Evolutionary conservation across 2,797 vertebrate species (phyloP).

Genomic region (Acrocephalus scirpaceus): DNA sequence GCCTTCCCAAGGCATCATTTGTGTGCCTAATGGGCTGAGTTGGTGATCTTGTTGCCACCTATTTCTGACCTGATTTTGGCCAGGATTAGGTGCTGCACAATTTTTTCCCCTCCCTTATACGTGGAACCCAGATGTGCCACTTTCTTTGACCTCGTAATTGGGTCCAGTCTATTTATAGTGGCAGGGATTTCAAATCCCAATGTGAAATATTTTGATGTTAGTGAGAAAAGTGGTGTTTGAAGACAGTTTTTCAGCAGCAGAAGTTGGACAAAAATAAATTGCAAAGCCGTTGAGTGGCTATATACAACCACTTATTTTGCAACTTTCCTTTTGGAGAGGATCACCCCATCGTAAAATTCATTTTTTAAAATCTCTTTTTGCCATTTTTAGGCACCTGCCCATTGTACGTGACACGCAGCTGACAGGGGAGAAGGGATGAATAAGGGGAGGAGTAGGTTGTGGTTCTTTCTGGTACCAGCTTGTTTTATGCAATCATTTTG

Average conservation of each 20-base stretch:
- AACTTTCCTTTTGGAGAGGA: not conserved
- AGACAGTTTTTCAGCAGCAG: not conserved
- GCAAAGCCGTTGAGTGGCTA: not conserved
- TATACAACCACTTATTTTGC: not conserved
- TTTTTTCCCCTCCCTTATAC: not conserved
- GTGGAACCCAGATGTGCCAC: rapidly evolving
- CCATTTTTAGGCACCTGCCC: not conserved
- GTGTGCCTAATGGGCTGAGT: not conserved
- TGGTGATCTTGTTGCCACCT: not conserved
- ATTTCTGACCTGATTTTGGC: not conserved
- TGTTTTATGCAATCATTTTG: not conserved
- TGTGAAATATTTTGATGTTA: not conserved
- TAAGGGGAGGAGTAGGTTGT: not conserved
- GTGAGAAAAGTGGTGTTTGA: not conserved
- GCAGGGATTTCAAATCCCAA: not conserved
- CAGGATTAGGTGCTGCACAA: not conserved
- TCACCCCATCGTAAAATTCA: not conserved
- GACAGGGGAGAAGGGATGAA: not conserved
- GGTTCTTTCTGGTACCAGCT: not conserved
- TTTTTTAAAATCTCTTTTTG: rapidly evolving
- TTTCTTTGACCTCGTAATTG: not conserved
- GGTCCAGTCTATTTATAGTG: not conserved
- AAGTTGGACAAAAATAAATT: not conserved
- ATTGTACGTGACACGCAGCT: not conserved
- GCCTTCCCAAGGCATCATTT: not conserved